A percentile compares a stretch with the other conserved stretches of the same genome.
Evolutionary conservation across 2,113 vertebrate genomes (phyloP).

Genomic region (Grammomys surdaster): DNA sequence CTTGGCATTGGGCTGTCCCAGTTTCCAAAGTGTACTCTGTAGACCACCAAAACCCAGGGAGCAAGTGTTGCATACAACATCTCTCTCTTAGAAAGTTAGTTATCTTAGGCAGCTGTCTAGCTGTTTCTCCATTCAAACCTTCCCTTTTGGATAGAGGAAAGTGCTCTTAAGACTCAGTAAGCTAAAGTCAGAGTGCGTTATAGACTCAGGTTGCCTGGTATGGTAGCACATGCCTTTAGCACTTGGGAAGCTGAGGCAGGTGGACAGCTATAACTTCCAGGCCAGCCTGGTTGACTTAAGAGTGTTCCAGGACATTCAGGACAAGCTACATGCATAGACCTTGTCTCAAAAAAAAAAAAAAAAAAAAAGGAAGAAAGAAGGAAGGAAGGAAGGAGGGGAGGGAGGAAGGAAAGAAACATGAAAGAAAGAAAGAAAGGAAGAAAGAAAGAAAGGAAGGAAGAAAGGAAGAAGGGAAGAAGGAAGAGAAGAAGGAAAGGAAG

Average conservation of each 20-base stretch:
- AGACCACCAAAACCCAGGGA: neutral
- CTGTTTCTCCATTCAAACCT: neutral
- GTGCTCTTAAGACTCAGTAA: neutral
- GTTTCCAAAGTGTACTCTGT: neutral
- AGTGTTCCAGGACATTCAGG: neutral
- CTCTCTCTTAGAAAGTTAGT: neutral
- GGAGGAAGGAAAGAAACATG: no score
- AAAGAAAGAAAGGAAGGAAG: no score
- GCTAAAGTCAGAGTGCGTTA: neutral
- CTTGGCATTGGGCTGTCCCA: rapidly evolving
- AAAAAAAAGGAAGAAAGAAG: no score
- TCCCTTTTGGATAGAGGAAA: neutral
- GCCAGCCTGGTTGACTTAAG: neutral
- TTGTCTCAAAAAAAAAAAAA: neutral
- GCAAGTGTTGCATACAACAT: neutral
- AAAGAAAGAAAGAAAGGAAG: neutral
- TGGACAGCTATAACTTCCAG: neutral
- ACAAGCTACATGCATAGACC: neutral
- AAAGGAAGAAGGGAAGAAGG: no score
- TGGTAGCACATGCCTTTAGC: neutral
- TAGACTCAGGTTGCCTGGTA: neutral
- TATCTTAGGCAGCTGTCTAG: neutral
- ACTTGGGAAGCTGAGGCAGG: neutral
- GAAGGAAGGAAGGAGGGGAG: no score
- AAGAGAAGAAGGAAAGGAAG: no score